These are phyloP conservation scores for Caloenas nicobarica DNA, from an alignment of 2,113 vertebrate species.

Conservation along the genomic window DNA sequence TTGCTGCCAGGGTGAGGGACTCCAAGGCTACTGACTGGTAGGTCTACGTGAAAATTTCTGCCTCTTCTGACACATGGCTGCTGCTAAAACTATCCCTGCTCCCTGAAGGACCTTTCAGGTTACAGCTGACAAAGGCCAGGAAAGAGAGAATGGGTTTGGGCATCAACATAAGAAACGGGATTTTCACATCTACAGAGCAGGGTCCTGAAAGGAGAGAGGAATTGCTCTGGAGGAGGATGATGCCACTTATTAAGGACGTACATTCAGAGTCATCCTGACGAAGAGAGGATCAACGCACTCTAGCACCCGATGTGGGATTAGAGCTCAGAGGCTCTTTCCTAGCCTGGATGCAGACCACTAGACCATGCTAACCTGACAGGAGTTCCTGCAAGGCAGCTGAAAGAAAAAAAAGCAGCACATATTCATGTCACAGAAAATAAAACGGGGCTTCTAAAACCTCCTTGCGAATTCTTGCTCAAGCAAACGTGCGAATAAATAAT, in stretches of 20 bases:
- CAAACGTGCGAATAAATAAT: neutral
- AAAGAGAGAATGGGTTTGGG: neutral
- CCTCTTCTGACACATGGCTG: neutral
- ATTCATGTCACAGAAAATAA: neutral
- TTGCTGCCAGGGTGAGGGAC: neutral
- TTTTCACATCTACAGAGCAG: neutral
- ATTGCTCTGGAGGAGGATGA: neutral
- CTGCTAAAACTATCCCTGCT: fast-evolving
- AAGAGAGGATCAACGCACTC: neutral
- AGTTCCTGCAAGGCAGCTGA: neutral
- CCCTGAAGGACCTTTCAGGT: neutral
- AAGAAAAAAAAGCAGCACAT: neutral
- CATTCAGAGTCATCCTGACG: neutral
- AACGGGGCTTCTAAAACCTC: neutral
- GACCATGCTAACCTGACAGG: slow-evolving; percentile 35
- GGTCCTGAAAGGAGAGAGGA: neutral
- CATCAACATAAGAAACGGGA: neutral
- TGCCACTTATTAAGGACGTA: neutral
- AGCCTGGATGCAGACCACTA: slow-evolving; percentile 47
- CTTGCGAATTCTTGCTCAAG: neutral
- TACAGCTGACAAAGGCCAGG: neutral
- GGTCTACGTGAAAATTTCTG: neutral
- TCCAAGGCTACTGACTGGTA: neutral
- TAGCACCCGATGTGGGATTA: slow-evolving; percentile 19
- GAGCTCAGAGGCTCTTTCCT: slow-evolving; percentile 24